Evolutionary conservation across 2,113 vertebrate species (phyloP).

Genomic region (Dromiciops gliroides): DNA sequence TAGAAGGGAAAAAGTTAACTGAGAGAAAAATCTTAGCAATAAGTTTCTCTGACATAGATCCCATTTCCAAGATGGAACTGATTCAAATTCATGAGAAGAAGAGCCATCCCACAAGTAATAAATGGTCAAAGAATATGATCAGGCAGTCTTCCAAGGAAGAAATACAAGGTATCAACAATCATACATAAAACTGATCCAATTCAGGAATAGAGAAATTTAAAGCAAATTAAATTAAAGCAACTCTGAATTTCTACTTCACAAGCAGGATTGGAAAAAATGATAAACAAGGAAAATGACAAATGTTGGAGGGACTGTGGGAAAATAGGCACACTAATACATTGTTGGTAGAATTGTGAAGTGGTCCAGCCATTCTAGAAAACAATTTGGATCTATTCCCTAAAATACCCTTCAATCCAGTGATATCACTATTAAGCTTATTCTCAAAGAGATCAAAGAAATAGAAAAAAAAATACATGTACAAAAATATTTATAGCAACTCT

Average conservation of each 20-base stretch:
- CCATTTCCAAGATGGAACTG: background rate
- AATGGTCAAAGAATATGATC: background rate
- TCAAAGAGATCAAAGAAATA: no score
- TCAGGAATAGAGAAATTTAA: background rate
- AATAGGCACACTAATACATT: background rate
- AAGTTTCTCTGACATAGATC: background rate
- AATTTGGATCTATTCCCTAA: background rate
- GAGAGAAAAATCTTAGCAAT: background rate
- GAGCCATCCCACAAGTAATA: background rate
- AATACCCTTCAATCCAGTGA: no score
- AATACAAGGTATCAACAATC: background rate
- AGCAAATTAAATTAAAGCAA: background rate
- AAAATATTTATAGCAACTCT: no score
- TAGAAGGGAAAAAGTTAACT: background rate
- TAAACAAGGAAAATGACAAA: background rate
- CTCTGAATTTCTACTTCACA: background rate
- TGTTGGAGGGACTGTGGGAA: background rate
- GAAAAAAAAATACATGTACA: no score
- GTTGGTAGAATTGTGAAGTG: background rate
- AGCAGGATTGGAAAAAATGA: background rate
- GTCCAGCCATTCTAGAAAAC: background rate
- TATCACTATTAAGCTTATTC: no score
- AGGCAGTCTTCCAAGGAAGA: background rate
- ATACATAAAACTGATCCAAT: background rate
- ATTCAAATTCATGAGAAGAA: background rate